A percentile compares a stretch with the other conserved stretches of the same genome.
These are phyloP conservation scores for Delia radicum DNA, from an alignment of 1,140 invertebrate genomes.

Conservation along the genomic window DNA sequence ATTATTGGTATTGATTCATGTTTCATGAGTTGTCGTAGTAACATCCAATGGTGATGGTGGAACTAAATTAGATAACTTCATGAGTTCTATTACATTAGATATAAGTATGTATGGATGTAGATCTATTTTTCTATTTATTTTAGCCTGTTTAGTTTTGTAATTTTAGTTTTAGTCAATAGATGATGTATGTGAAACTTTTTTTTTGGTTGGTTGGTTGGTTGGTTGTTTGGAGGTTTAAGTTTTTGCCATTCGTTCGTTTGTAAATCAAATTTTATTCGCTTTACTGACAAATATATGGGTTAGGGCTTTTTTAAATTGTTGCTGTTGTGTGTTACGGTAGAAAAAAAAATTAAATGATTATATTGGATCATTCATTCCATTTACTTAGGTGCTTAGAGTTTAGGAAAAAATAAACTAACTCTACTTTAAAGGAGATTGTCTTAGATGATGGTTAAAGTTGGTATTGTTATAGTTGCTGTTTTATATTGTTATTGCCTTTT, in stretches of 20 bases:
- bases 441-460: neutral
- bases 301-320: slow-evolving; percentile 35
- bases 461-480: neutral
- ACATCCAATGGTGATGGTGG: neutral
- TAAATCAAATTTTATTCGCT: slow-evolving; percentile 53
- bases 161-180: neutral
- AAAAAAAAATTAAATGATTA: neutral
- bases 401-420: neutral
- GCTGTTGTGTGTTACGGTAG: no score
- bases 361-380: neutral
- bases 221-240: neutral
- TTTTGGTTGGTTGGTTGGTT: neutral
- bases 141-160: neutral
- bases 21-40: neutral
- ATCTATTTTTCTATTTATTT: neutral
- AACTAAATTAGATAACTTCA: slow-evolving; percentile 13
- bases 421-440: neutral
- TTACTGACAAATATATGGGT: slow-evolving; percentile 54
- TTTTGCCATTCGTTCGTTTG: neutral
- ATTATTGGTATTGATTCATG: neutral
- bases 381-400: neutral
- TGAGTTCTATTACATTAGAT: slow-evolving; percentile 8
- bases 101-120: neutral
- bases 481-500: neutral
- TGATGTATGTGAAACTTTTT: slow-evolving; percentile 11